phyloP scores from a whole-genome alignment of 1,140 invertebrate species.

The Formica selysi region DNA sequence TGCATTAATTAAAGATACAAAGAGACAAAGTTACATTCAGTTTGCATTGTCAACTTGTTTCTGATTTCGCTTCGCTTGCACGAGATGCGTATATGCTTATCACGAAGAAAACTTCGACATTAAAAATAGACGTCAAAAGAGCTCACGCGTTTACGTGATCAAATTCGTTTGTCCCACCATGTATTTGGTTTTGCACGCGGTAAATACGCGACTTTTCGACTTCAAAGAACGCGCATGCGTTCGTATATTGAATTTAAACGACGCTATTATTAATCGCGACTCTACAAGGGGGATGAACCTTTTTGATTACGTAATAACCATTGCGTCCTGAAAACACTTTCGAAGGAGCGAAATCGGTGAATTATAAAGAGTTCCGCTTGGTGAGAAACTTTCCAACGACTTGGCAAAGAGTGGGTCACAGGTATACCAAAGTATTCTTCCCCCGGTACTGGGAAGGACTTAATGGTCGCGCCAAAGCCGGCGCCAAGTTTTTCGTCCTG shows the following conservation, averaged over 20 bases:
- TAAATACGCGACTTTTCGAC: conserved; percentile 19
- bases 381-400: conserved; percentile 62
- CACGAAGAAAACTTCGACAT: conserved; percentile 7
- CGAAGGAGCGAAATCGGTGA: conserved; percentile 52
- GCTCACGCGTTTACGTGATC: conserved; percentile 32
- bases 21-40: background rate
- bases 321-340: conserved; percentile 66
- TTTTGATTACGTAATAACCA: conserved; percentile 64
- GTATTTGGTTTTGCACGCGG: background rate
- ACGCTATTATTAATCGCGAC: conserved; percentile 14
- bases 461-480: conserved; percentile 68
- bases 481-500: conserved; percentile 70
- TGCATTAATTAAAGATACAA: conserved; percentile 18
- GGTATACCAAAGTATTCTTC: conserved; percentile 65
- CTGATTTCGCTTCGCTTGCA: background rate
- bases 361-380: conserved; percentile 10
- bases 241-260: background rate
- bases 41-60: background rate
- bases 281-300: too few species aligned
- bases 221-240: conserved; percentile 30
- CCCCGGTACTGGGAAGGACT: conserved; percentile 44
- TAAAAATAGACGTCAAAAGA: conserved; percentile 24
- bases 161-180: conserved; percentile 13
- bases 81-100: background rate
- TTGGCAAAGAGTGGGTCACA: conserved; percentile 57